These are phyloP conservation scores for Sus cebifrons DNA, from an alignment of 2,797 vertebrate genomes.

Conservation along the genomic window DNA sequence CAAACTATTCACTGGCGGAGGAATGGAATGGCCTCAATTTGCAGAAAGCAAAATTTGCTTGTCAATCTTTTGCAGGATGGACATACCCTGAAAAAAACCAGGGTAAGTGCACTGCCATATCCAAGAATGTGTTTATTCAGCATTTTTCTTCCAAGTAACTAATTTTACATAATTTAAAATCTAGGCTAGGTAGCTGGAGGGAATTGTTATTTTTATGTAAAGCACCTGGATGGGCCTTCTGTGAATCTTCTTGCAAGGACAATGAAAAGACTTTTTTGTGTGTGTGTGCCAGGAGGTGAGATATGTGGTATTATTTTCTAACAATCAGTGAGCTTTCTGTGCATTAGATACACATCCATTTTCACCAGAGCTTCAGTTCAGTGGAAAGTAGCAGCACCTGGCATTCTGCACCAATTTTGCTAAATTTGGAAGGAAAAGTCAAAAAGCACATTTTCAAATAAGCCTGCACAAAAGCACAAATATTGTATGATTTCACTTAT, in stretches of 20 bases:
- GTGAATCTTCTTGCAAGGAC: constrained; percentile 81
- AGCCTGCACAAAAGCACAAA: constrained; percentile 18
- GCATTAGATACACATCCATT: not conserved
- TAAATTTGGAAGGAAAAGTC: constrained; percentile 66
- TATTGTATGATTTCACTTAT: not conserved
- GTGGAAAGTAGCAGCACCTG: constrained; percentile 23
- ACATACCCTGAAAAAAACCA: constrained; percentile 51
- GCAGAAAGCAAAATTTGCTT: constrained; percentile 64
- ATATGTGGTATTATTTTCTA: constrained; percentile 52
- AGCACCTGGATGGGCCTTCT: constrained; percentile 83
- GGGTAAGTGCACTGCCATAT: constrained; percentile 47
- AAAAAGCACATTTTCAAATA: constrained; percentile 56
- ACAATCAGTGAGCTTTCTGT: constrained; percentile 28
- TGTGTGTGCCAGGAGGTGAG: constrained; percentile 27
- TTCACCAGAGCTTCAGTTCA: constrained; percentile 52
- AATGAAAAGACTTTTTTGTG: constrained; percentile 75
- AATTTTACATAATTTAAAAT: constrained; percentile 83
- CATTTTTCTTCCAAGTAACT: constrained; percentile 78
- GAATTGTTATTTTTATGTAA: constrained; percentile 85
- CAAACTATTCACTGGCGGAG: constrained; percentile 32
- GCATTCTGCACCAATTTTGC: not conserved
- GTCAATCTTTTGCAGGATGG: constrained; percentile 40
- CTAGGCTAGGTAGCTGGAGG: constrained; percentile 83
- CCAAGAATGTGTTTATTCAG: constrained; percentile 72
- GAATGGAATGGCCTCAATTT: constrained; percentile 58